Percentiles rank a stretch among this genome's conserved stretches.
These are phyloP conservation scores for Netelia virgata DNA, from an alignment of 2,888 invertebrate species.

Conservation along the genomic window DNA sequence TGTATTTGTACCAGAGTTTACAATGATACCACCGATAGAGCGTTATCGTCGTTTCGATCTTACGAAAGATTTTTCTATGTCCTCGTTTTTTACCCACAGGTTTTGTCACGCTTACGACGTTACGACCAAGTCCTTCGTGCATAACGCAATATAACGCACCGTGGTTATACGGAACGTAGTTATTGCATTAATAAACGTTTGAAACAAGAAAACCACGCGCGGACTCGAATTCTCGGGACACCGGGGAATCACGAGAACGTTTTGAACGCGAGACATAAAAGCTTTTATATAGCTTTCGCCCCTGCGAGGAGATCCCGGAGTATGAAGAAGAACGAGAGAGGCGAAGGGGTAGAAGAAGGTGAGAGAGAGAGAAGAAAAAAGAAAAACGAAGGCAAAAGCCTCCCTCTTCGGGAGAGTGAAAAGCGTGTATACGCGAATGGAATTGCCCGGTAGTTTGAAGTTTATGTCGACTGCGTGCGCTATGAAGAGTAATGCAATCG, in stretches of 20 bases:
- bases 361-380: conserved; percentile 1
- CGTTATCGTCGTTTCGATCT: neutral
- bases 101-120: conserved; percentile 43
- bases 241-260: conserved; percentile 21
- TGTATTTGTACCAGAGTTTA: conserved; percentile 40
- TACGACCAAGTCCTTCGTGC: conserved; percentile 46
- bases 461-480: conserved; percentile 58
- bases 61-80: conserved; percentile 47
- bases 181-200: conserved; percentile 61
- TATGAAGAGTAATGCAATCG: conserved; percentile 53
- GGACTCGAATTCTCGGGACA: conserved; percentile 45
- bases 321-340: conserved; percentile 3
- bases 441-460: conserved; percentile 42
- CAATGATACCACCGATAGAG: conserved; percentile 36
- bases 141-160: conserved; percentile 45
- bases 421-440: conserved; percentile 6
- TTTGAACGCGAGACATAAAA: conserved; percentile 38
- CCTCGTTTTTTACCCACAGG: conserved; percentile 11
- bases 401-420: conserved; percentile 16
- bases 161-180: conserved; percentile 26
- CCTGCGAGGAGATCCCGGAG: conserved; percentile 20
- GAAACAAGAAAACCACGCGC: conserved; percentile 48
- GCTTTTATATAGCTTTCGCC: conserved; percentile 19
- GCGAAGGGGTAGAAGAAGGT: neutral
- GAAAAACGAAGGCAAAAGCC: neutral